A percentile compares a stretch with the other conserved stretches of the same genome.
Conservation (phyloP, 2,888 invertebrate genomes). For the Noctua pronuba region DNA sequence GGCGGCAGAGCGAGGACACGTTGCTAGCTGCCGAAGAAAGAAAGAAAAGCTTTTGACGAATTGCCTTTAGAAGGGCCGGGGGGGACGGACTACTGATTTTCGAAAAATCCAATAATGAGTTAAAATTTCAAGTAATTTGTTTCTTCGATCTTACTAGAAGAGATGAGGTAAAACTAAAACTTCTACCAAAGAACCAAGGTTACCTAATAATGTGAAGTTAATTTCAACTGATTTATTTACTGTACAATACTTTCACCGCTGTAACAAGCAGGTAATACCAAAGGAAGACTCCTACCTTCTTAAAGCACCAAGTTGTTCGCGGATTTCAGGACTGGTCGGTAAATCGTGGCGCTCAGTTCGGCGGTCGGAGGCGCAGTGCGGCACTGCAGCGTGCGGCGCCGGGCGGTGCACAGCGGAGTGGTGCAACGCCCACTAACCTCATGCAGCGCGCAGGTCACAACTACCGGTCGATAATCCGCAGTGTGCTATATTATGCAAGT, state of each 20-base stretch:
- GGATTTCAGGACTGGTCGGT: background rate
- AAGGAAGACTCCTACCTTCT: constrained; percentile 15
- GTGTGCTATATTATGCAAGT: constrained; percentile 26
- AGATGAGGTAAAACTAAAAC: background rate
- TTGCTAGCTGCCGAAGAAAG: background rate
- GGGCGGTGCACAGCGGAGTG: background rate
- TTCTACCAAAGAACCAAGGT: constrained; percentile 1
- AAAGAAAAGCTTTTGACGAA: background rate
- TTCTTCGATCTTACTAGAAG: background rate
- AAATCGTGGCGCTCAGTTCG: constrained; percentile 9
- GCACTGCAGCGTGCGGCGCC: background rate
- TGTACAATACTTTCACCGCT: background rate
- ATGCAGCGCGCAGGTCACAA: constrained; percentile 40
- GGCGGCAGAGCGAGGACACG: constrained; percentile 36
- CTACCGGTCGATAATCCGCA: constrained; percentile 36
- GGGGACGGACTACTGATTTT: rapidly evolving
- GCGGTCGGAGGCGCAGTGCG: constrained; percentile 33
- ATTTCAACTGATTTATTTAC: background rate
- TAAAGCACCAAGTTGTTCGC: background rate
- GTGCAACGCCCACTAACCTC: constrained; percentile 23
- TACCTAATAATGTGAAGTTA: background rate
- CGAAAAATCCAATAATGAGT: background rate
- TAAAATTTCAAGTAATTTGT: background rate
- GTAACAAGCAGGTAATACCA: background rate
- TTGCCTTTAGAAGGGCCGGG: background rate